Base-by-base conservation (phyloP, 1,140 invertebrate genomes). In the Aradophagus sp. region DNA sequence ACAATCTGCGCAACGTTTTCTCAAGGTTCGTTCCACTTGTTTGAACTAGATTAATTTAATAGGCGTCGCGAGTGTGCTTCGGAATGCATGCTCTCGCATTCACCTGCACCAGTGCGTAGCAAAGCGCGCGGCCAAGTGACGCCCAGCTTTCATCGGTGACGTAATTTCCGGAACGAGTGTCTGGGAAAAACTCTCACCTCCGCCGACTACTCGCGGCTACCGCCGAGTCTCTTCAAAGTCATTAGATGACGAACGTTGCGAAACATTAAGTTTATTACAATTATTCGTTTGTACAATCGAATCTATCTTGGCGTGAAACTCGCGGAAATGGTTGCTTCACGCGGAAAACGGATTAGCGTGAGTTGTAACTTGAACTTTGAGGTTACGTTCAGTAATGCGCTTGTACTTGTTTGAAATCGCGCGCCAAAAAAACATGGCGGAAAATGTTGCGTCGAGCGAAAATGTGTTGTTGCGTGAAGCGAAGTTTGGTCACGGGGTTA, bases 141-240 rank as follows among this genome's bases (percentile, higher is more conserved):
- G 36, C 66, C 58, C 67, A 72, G 73, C 75, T 78, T 78, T 78
- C 75, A 77, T 77, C 76, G 66, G 36, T 78, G 76, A 78, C 47
- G 75, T 77, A 78, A 78, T 66, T 69, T 78, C 73, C 73, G 63
- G 52, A 20, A 63, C 39, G 50, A 20, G 41, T 45, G 58, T 62
- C 42, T 63, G 50, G 56, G 66, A 75, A 73, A 78, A 71, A 72
- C 62, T 73, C 70, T 76, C 73, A 70, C 69, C 55, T 70, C 27
- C 39, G 42, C 32, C n/a, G n/a, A n/a, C 19, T 11, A 35, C 31
- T 47, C 29, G 17, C 27, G n/a, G n/a, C n/a, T n/a, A 7, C 32
- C 27, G 16, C 39, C 36, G 5, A 20, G 41, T 35, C 47, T 26
- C 36, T 4, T 61, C 41, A 61, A 68, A 55, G 48, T 53, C 39